Conservation (phyloP, 2,888 invertebrate species). For the Tenthredo mesomela region DNA sequence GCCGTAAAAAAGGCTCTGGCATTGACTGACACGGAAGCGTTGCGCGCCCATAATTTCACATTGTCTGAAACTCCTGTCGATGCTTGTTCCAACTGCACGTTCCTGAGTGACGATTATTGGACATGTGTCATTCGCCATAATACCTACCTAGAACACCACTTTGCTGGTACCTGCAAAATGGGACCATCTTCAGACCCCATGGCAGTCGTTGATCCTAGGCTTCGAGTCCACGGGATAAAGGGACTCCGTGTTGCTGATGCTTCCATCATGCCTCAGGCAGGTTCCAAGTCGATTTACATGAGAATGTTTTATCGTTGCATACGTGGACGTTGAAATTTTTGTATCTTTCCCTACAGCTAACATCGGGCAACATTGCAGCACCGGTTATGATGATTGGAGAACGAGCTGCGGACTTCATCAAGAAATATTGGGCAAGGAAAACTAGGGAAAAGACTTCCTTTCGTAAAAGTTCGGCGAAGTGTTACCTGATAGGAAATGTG, state of each 20-base stretch:
- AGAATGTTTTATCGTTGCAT: no score
- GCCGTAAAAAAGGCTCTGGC: constrained; percentile 81
- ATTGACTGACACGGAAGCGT: constrained; percentile 80
- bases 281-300: no score
- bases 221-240: not conserved
- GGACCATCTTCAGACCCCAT: constrained; percentile 85
- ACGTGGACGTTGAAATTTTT: no score
- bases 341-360: not conserved
- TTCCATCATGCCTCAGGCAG: constrained; percentile 62
- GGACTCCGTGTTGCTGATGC: not conserved
- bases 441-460: not conserved
- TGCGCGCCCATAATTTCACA: constrained; percentile 60
- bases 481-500: not conserved
- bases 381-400: constrained; percentile 76
- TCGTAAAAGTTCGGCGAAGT: not conserved
- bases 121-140: constrained; percentile 84
- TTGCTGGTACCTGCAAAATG: constrained; percentile 90
- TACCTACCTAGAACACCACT: constrained; percentile 91
- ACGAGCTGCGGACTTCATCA: constrained; percentile 80
- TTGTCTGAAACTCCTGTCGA: constrained; percentile 1
- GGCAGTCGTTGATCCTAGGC: constrained; percentile 84
- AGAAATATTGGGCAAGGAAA: constrained; percentile 62
- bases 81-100: constrained; percentile 62
- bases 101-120: constrained; percentile 84
- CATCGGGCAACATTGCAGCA: not conserved